Base-by-base conservation (phyloP, 1,140 invertebrate genomes). In the Daktulosphaira vitifoliae region DNA sequence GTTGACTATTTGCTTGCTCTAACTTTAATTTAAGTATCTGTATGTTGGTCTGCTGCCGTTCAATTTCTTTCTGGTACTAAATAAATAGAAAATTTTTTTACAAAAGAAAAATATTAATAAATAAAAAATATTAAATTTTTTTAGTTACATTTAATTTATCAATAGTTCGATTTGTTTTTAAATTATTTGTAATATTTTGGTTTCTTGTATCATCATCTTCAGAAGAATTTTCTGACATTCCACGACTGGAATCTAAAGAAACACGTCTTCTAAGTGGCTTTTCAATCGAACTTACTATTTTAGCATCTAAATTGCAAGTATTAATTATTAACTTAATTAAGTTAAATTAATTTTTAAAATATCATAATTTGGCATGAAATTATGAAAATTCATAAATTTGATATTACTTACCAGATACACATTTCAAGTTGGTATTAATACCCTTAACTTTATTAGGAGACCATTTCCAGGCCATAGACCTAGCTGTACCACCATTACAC, bases 11-110 rank as follows among this genome's bases (percentile, higher is more conserved):
- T 2, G 79, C 78, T 65, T 81, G 78, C 66, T 83, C 82, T 29
- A 86, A 72, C 54, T 83, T 81, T 53, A 82, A 77, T 2, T 86
- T 81, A 65, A 89, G 73, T 69, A 83, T 76, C 71, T 89, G 87
- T 67, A 89, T 83, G 66, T 84, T 87, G 71, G 81, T 80, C 72
- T 88, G 86, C 72, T 89, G 76, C 75, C 85, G 79, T 76, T 87
- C 82, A 70, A 89, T 89, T 78, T 89, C 86, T 66, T 85, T 81
- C 75, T 89, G 84, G 70, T 81, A 82, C 78, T 81, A 74, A n/a
- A n/a, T 70, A 62, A 42, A 68, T 44, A 39, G 9, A 62, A 44
- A n/a, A n/a, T n/a, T n/a, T n/a, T n/a, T n/a, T n/a, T 25, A 20
- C 18, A 15, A 6, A 2, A 29, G 6, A 26, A 20, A 44, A 59